phyloP scores from a whole-genome alignment of 30 jellyfish, hydroid and myxozoan species.

The Chironex yamaguchii region DNA sequence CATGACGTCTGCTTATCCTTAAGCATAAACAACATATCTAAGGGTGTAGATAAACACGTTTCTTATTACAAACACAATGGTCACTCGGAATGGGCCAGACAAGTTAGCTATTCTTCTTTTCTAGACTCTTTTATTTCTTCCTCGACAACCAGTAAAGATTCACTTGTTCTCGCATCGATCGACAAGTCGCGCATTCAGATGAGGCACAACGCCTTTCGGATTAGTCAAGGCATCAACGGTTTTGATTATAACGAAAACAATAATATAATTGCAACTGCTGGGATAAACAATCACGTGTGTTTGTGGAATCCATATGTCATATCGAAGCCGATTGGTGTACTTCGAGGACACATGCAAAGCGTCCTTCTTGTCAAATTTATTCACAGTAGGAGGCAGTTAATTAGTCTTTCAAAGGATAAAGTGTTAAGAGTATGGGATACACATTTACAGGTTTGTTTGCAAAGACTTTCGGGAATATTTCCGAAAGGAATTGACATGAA shows the following conservation, averaged over 20 bases:
- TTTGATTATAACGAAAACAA: conserved; percentile 86
- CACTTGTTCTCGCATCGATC: conserved; percentile 87
- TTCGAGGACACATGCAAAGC: conserved; percentile 95
- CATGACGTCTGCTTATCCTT: conserved; percentile 65
- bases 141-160: conserved; percentile 78
- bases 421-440: conserved; percentile 94
- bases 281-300: conserved; percentile 87
- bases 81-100: conserved; percentile 92
- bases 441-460: conserved; percentile 94
- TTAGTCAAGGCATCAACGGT: conserved; percentile 86
- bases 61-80: conserved; percentile 58
- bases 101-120: conserved; percentile 64
- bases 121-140: conserved; percentile 87
- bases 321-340: conserved; percentile 89
- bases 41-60: conserved; percentile 64
- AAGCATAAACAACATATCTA: conserved; percentile 53
- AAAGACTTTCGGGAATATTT: conserved; percentile 83
- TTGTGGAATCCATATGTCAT: conserved; percentile 96
- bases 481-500: conserved; percentile 81
- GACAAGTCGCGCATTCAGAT: conserved; percentile 76
- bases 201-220: conserved; percentile 72
- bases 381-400: conserved; percentile 69
- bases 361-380: conserved; percentile 81
- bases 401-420: conserved; percentile 92
- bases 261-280: conserved; percentile 95